Evolutionary conservation across 2,888 invertebrate genomes (phyloP), one percentile per base, ranked within the genome.

Genomic region (Elysia crispata): DNA sequence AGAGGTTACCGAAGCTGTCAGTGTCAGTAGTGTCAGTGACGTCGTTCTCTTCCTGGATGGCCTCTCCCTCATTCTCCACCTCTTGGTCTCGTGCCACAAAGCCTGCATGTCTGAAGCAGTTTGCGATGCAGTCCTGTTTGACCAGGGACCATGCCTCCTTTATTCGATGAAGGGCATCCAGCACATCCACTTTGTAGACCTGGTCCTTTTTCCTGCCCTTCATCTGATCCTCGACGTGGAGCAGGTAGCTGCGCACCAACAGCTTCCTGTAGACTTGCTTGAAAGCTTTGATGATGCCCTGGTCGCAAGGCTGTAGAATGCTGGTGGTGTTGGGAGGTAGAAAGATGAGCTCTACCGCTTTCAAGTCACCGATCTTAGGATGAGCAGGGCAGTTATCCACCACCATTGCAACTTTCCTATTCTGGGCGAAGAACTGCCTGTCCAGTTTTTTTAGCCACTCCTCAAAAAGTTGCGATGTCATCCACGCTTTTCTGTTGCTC

Each of bases 341-440:
- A 25, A 64, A 64, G 18, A 64, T 25, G 23, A 64, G 64, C 23
- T 64, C 64, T 64, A 64, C 25, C 25, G 64, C 64, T 25, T 64
- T 64, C n/a, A n/a, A n/a, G n/a, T n/a, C n/a, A n/a, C n/a, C n/a
- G n/a, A n/a, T n/a, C n/a, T n/a, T n/a, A n/a, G n/a, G n/a, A n/a
- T n/a, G n/a, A n/a, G n/a, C n/a, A n/a, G n/a, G n/a, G n/a, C n/a
- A n/a, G n/a, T n/a, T 64, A 25, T 64, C 64, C 64, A 64, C 64
- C 64, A 64, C 64, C 64, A 64, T 64, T n/a, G n/a, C n/a, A n/a
- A n/a, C n/a, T n/a, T n/a, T n/a, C n/a, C n/a, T n/a, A n/a, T n/a
- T n/a, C n/a, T 64, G 64, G 64, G 64, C 23, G n/a, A 64, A 64
- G 25, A 64, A 64, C 64, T 64, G 64, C 64, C 64, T 11, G 64